A percentile compares a stretch with the other conserved stretches of the same genome.
Conservation (phyloP, 2,113 vertebrate genomes). For the Austrofundulus limnaeus region DNA sequence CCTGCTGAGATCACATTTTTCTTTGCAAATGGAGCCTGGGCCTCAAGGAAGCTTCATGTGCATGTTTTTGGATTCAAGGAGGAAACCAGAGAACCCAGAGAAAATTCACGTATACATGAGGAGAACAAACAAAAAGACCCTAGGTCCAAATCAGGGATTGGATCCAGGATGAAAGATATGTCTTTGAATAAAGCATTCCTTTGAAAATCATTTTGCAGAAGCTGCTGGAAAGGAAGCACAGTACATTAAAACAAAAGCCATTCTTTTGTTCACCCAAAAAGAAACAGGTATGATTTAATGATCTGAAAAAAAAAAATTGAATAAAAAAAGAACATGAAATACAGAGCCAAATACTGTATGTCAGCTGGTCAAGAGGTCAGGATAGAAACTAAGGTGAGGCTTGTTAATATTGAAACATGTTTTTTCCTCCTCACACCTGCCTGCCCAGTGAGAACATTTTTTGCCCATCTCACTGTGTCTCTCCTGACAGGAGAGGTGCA, state of each 20-base stretch:
- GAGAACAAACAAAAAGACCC: too few relatives aligned
- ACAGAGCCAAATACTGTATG: background rate
- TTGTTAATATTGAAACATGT: conserved; percentile 50
- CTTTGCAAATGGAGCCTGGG: too few relatives aligned
- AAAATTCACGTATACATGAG: too few relatives aligned
- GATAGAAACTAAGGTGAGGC: conserved; percentile 8
- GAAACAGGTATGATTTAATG: conserved; percentile 10
- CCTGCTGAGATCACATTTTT: too few relatives aligned
- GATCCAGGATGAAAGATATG: too few relatives aligned
- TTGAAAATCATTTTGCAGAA: too few relatives aligned
- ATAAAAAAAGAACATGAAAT: background rate
- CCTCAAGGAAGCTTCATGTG: too few relatives aligned
- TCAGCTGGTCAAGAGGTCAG: conserved; percentile 22
- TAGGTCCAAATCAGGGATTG: too few relatives aligned
- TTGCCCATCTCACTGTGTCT: conserved; percentile 21
- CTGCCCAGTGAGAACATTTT: conserved; percentile 33
- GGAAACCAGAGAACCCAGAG: too few relatives aligned
- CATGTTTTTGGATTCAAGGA: too few relatives aligned
- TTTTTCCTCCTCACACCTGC: conserved; percentile 38
- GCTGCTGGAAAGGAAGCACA: too few relatives aligned
- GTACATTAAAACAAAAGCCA: background rate
- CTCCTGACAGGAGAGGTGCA: conserved; percentile 40
- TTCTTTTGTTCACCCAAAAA: conserved; percentile 5
- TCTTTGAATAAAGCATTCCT: too few relatives aligned
- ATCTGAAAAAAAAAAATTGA: conserved; percentile 3